A percentile compares a stretch with the other conserved stretches of the same genome.
Evolutionary conservation across 1,140 invertebrate species (phyloP).

Genomic region (Meloidogyne hapla): DNA sequence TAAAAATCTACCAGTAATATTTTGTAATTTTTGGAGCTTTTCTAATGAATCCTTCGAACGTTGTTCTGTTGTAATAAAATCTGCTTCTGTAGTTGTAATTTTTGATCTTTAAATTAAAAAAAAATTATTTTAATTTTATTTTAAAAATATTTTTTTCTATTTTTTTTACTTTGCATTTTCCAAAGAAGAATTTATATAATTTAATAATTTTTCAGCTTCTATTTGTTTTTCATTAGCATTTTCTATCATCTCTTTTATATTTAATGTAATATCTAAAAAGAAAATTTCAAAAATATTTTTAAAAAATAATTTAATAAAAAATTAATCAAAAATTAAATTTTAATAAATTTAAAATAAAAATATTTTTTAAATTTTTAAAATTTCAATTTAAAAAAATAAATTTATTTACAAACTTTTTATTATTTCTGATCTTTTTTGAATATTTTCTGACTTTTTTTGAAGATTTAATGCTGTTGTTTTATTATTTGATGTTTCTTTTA

Average conservation of each 20-base stretch:
- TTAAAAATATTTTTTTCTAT: background rate
- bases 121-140: slow-evolving; percentile 11
- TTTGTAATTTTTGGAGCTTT: slow-evolving; percentile 38
- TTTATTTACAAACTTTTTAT: slow-evolving; percentile 40
- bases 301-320: too few relatives aligned
- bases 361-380: too few relatives aligned
- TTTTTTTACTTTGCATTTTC: slow-evolving; percentile 24
- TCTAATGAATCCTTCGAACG: slow-evolving; percentile 37
- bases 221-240: slow-evolving; percentile 44
- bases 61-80: slow-evolving; percentile 37
- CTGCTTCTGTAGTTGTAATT: slow-evolving; percentile 34
- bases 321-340: slow-evolving; percentile 7
- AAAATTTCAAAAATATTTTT: too few relatives aligned
- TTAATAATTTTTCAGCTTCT: slow-evolving; percentile 38
- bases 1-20: slow-evolving; percentile 37
- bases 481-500: slow-evolving; percentile 57
- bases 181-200: slow-evolving; percentile 40
- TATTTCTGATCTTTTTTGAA: slow-evolving; percentile 37
- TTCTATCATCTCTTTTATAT: slow-evolving; percentile 43
- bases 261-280: slow-evolving; percentile 33
- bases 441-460: slow-evolving; percentile 50
- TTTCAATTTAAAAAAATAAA: too few relatives aligned
- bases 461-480: slow-evolving; percentile 56
- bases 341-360: too few relatives aligned
- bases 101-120: slow-evolving; percentile 19